phyloP scores from a whole-genome alignment of 2,797 vertebrate species.

The Lophius americanus region DNA sequence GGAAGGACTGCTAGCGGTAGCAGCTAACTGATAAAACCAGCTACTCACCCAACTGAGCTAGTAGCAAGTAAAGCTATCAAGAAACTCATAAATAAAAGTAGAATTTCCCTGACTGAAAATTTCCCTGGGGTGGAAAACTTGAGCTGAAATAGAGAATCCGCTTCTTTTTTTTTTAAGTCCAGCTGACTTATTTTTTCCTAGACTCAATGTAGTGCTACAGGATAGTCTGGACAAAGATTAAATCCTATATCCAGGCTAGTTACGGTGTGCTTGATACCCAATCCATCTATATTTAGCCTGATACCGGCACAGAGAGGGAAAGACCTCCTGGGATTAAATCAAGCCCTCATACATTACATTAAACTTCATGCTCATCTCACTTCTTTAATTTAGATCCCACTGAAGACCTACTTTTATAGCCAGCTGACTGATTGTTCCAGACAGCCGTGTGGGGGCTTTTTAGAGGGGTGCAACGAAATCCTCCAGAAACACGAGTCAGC shows the following conservation, averaged over 20 bases:
- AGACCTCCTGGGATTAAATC: conserved; percentile 70
- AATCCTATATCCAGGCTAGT: conserved; percentile 32
- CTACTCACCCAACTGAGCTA: no score
- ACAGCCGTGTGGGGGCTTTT: conserved; percentile 53
- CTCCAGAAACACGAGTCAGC: conserved; percentile 67
- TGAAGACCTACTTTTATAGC: conserved; percentile 48
- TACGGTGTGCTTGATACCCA: conserved; percentile 59
- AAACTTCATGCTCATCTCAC: conserved; percentile 41
- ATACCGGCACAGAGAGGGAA: conserved; percentile 44
- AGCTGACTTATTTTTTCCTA: not conserved
- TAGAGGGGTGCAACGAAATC: conserved; percentile 56
- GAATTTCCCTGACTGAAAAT: no score
- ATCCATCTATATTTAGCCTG: conserved; percentile 65
- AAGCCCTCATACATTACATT: conserved; percentile 46
- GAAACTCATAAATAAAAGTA: no score
- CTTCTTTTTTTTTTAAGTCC: no score
- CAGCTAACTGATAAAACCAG: no score
- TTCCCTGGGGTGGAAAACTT: not conserved
- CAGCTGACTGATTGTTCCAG: conserved; percentile 55
- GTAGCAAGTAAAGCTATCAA: no score
- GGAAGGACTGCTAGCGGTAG: no score
- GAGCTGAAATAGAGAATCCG: not conserved
- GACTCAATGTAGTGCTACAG: not conserved
- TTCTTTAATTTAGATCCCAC: conserved; percentile 62
- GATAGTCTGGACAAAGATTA: conserved; percentile 34